Evolutionary conservation across 1,140 invertebrate species (phyloP).

Genomic region (Pygmarrhopalites habei): DNA sequence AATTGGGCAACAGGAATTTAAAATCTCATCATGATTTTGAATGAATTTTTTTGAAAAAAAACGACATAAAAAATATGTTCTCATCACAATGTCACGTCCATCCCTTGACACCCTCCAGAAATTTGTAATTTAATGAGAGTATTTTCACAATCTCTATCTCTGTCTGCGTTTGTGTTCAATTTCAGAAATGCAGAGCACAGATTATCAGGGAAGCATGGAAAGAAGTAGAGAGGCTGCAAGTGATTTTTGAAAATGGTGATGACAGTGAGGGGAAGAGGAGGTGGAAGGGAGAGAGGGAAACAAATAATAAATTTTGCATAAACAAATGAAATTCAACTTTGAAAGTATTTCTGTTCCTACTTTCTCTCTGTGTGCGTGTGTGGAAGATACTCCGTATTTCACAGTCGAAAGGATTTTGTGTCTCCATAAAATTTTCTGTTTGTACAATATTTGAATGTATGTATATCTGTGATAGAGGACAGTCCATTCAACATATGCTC

Average conservation of each 20-base stretch:
- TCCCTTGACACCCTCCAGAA: too few relatives aligned
- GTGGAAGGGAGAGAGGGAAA: too few relatives aligned
- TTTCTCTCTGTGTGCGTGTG: neutral
- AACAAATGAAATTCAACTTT: neutral
- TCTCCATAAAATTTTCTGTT: neutral
- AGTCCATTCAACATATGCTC: neutral
- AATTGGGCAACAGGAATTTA: too few relatives aligned
- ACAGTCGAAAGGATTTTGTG: neutral
- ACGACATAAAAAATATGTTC: too few relatives aligned
- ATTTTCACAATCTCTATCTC: too few relatives aligned
- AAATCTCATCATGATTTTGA: too few relatives aligned
- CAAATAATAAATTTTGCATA: constrained; percentile 10
- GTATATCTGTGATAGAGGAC: neutral
- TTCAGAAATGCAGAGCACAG: too few relatives aligned
- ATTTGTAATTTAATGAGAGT: too few relatives aligned
- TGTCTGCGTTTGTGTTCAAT: too few relatives aligned
- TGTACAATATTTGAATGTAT: neutral
- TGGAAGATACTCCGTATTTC: neutral
- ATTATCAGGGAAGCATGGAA: too few relatives aligned
- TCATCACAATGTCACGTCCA: too few relatives aligned
- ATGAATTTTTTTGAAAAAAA: too few relatives aligned
- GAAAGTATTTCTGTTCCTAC: neutral
- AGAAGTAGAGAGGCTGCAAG: neutral
- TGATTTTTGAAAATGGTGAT: constrained; percentile 8
- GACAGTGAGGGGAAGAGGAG: neutral